Evolutionary conservation across 92 coral and sea anemone genomes (phyloP).

Genomic region (Bergia sp.): DNA sequence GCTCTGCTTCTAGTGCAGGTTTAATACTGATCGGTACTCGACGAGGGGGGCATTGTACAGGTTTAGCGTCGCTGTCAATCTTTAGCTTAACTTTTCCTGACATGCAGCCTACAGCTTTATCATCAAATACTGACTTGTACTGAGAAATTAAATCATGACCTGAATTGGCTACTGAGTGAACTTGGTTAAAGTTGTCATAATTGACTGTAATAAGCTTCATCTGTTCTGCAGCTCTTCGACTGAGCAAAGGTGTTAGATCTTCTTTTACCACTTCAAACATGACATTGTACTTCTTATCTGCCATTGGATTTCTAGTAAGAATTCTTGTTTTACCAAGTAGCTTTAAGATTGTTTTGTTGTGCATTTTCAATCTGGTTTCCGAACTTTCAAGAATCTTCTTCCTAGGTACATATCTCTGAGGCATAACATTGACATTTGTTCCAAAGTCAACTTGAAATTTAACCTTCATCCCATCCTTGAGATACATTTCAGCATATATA

Average conservation of each 20-base stretch:
- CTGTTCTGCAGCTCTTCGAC: too few relatives aligned
- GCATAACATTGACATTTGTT: not conserved
- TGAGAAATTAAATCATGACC: not conserved
- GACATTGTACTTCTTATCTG: constrained; percentile 46
- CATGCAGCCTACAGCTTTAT: constrained; percentile 13
- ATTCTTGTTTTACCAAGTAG: constrained; percentile 54
- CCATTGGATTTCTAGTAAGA: constrained; percentile 32
- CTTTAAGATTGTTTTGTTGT: constrained; percentile 45
- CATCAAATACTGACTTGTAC: constrained; percentile 46
- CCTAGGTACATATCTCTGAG: not conserved
- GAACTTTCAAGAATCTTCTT: constrained; percentile 39
- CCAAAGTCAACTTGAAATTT: not conserved
- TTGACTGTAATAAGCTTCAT: constrained; percentile 11
- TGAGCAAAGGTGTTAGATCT: constrained; percentile 41
- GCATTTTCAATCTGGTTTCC: constrained; percentile 34
- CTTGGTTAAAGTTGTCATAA: constrained; percentile 29
- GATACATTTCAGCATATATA: not conserved
- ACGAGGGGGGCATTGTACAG: constrained; percentile 42
- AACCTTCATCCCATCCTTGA: not conserved
- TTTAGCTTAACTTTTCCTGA: constrained; percentile 35
- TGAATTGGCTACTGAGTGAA: constrained; percentile 26
- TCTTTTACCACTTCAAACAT: constrained; percentile 50
- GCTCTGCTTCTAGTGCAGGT: constrained; percentile 25
- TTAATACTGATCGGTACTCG: constrained; percentile 24
- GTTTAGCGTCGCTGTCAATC: constrained; percentile 39